phyloP scores from a whole-genome alignment of 2,888 invertebrate species.

The Pandemis heparana region DNA sequence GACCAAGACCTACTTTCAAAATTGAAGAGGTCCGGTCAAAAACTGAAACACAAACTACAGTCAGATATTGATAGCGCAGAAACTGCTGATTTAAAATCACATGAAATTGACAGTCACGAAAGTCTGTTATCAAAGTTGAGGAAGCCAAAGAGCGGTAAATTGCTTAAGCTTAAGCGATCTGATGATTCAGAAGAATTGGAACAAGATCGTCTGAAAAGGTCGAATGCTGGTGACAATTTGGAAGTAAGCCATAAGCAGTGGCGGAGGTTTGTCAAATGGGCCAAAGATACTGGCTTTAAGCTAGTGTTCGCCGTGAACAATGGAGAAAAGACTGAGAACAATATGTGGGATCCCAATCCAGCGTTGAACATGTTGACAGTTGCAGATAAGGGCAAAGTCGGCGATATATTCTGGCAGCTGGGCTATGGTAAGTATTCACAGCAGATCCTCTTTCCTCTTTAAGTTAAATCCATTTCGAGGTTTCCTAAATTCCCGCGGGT shows the following conservation, averaged over 20 bases:
- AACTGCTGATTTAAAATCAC: background rate
- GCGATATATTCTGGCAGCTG: slow-evolving; percentile 90
- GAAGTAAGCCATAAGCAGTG: slow-evolving; percentile 64
- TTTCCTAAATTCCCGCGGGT: no score
- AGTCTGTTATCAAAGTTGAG: slow-evolving; percentile 24
- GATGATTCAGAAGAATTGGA: slow-evolving; percentile 10
- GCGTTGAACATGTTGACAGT: slow-evolving; percentile 88
- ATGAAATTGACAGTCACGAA: slow-evolving; percentile 16
- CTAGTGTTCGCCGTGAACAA: slow-evolving; percentile 90
- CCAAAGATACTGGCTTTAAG: slow-evolving; percentile 85
- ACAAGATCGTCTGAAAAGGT: slow-evolving; percentile 33
- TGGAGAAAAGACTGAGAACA: slow-evolving; percentile 74
- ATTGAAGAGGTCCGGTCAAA: slow-evolving; percentile 18
- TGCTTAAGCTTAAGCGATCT: background rate
- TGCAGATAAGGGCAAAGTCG: slow-evolving; percentile 87
- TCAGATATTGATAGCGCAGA: background rate
- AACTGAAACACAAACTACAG: slow-evolving; percentile 16
- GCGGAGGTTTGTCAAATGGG: slow-evolving; percentile 79
- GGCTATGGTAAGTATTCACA: slow-evolving; percentile 88
- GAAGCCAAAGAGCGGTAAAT: background rate
- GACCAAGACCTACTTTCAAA: slow-evolving; percentile 27
- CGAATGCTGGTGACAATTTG: slow-evolving; percentile 43
- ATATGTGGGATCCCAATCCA: slow-evolving; percentile 89
- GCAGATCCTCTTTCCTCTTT: no score
- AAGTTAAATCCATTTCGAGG: no score